A percentile compares a stretch with the other conserved stretches of the same genome.
phyloP scores from a whole-genome alignment of 2,888 invertebrate genomes.

The Mellilla xanthometata region DNA sequence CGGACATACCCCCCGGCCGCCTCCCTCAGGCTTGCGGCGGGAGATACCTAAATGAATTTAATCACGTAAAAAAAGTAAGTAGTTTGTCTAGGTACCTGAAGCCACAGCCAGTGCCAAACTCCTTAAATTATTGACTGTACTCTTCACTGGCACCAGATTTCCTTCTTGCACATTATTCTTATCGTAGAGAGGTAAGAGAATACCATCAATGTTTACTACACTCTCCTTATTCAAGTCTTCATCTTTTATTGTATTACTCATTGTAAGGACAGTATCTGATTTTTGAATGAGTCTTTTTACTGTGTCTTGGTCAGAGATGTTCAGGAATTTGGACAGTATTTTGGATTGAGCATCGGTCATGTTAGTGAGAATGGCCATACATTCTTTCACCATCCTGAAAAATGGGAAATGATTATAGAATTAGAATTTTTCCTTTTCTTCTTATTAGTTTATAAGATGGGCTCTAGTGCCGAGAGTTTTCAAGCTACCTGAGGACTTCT shows the following conservation, averaged over 20 bases:
- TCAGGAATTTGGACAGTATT: slow-evolving; percentile 54
- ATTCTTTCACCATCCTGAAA: slow-evolving; percentile 85
- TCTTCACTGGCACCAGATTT: slow-evolving; percentile 86
- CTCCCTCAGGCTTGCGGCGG: too few species aligned
- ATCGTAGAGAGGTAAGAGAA: slow-evolving; percentile 84
- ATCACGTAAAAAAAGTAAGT: slow-evolving; percentile 1
- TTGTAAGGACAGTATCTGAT: slow-evolving; percentile 34
- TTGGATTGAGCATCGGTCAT: slow-evolving; percentile 83
- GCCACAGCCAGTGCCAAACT: slow-evolving; percentile 91
- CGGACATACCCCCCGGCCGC: too few species aligned
- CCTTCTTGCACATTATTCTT: slow-evolving; percentile 64
- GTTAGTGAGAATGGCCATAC: slow-evolving; percentile 83
- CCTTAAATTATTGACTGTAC: slow-evolving; percentile 88
- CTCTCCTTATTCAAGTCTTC: slow-evolving; percentile 49
- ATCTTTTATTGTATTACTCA: slow-evolving; percentile 45
- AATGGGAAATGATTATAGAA: too few species aligned
- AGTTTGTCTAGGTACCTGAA: too few species aligned
- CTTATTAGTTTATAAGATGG: too few species aligned
- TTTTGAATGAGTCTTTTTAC: slow-evolving; percentile 40
- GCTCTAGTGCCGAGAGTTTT: too few species aligned
- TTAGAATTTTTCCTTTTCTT: too few species aligned
- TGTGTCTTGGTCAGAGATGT: slow-evolving; percentile 60
- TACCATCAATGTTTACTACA: slow-evolving; percentile 85
- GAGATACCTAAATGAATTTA: too few species aligned
- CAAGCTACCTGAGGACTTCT: too few species aligned